phyloP scores from a whole-genome alignment of 2,113 vertebrate genomes.

The Leucopsar rothschildi region DNA sequence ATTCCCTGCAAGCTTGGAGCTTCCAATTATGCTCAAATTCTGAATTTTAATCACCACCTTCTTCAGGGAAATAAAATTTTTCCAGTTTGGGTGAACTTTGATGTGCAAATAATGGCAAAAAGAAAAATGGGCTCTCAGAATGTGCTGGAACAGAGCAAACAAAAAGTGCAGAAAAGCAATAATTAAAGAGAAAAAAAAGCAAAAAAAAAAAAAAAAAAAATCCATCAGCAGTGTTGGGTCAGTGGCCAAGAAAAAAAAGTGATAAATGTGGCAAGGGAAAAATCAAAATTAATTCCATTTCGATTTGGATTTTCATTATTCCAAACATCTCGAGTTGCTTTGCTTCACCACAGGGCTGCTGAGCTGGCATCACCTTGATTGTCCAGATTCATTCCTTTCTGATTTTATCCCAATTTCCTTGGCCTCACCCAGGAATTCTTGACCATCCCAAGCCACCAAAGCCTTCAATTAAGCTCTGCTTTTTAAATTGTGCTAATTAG shows the following conservation, averaged over 20 bases:
- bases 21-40: neutral
- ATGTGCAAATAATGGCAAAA: constrained; percentile 15
- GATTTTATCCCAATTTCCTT: neutral
- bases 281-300: neutral
- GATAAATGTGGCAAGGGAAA: no score
- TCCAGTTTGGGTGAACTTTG: neutral
- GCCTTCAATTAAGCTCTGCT: neutral
- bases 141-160: neutral
- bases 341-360: neutral
- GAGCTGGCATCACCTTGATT: neutral
- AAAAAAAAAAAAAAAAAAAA: neutral
- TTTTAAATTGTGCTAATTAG: neutral
- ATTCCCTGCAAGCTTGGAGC: neutral
- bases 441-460: neutral
- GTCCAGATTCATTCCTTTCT: neutral
- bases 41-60: constrained; percentile 14
- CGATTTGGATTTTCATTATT: neutral
- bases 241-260: neutral
- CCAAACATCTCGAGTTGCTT: neutral
- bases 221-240: neutral
- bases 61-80: neutral
- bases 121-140: neutral
- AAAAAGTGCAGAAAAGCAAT: neutral
- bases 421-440: neutral
- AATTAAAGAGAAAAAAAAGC: constrained; percentile 38